phyloP scores from a whole-genome alignment of 2,888 invertebrate genomes.

The Ethmia dodecea region DNA sequence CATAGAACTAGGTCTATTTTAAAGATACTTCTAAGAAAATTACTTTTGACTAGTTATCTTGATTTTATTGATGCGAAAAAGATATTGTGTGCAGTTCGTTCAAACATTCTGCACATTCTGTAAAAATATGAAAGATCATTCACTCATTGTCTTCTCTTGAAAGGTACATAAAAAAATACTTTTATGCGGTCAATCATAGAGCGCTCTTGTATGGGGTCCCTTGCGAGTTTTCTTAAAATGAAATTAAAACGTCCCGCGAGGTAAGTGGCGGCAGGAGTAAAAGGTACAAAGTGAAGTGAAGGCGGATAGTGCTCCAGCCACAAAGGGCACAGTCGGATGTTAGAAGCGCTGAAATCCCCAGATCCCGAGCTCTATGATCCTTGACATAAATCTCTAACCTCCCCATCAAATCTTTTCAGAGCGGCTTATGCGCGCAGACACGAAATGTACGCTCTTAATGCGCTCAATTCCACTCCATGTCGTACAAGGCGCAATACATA shows the following conservation, averaged over 20 bases:
- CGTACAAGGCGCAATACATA: too few species aligned
- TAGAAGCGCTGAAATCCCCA: slow-evolving; percentile 70
- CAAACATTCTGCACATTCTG: too few species aligned
- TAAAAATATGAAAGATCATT: too few species aligned
- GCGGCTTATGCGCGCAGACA: slow-evolving; percentile 66
- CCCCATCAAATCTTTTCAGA: slow-evolving; percentile 75
- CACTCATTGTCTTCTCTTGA: too few species aligned
- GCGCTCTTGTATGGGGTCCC: too few species aligned
- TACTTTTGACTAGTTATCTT: too few species aligned
- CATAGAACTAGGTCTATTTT: too few species aligned
- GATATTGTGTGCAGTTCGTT: too few species aligned
- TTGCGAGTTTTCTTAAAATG: slow-evolving; percentile 47
- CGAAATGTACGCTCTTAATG: slow-evolving; percentile 64
- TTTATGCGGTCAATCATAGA: too few species aligned
- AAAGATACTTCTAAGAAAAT: too few species aligned
- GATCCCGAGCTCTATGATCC: slow-evolving; percentile 71
- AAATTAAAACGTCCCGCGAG: slow-evolving; percentile 71
- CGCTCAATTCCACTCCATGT: slow-evolving; percentile 42
- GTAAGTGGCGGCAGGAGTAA: slow-evolving; percentile 66
- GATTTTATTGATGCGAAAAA: too few species aligned
- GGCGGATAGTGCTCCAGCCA: slow-evolving; percentile 71
- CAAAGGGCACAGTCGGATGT: slow-evolving; percentile 74
- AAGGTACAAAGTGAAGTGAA: slow-evolving; percentile 70
- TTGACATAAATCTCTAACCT: slow-evolving; percentile 77
- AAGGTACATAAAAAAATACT: too few species aligned